Conservation (phyloP, 1,140 invertebrate species). For the Drosophila auraria region DNA sequence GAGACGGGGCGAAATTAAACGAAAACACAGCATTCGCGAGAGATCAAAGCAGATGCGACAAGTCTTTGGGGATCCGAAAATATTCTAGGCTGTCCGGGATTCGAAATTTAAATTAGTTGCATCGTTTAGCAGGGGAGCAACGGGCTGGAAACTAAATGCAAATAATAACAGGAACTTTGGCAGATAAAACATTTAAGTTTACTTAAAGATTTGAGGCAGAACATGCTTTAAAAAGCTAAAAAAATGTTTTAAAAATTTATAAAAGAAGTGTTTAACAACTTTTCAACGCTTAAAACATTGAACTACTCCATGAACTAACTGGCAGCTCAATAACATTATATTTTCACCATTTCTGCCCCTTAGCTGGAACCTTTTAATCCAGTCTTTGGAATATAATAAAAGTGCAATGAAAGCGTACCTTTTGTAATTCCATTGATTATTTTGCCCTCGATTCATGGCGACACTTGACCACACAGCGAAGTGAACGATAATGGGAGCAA, state of each 20-base stretch:
- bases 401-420: not conserved
- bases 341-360: not conserved
- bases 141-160: not conserved
- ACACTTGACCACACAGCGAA: constrained; percentile 21
- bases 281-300: too few relatives aligned
- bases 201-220: too few relatives aligned
- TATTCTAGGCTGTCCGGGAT: constrained; percentile 6
- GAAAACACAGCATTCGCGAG: constrained; percentile 46
- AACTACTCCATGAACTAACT: too few relatives aligned
- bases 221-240: too few relatives aligned
- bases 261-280: too few relatives aligned
- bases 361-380: not conserved
- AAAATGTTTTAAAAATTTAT: too few relatives aligned
- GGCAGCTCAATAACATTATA: too few relatives aligned
- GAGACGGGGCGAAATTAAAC: constrained; percentile 45
- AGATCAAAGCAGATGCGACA: constrained; percentile 50
- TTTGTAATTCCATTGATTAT: not conserved
- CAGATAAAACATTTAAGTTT: not conserved
- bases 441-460: not conserved
- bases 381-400: not conserved
- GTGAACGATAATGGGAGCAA: constrained; percentile 18
- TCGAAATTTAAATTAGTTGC: constrained; percentile 43
- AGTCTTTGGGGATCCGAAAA: constrained; percentile 26
- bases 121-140: constrained; percentile 8
- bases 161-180: not conserved